Evolutionary conservation across 1,140 invertebrate genomes (phyloP).

Genomic region (Leguminivora glycinivorella): DNA sequence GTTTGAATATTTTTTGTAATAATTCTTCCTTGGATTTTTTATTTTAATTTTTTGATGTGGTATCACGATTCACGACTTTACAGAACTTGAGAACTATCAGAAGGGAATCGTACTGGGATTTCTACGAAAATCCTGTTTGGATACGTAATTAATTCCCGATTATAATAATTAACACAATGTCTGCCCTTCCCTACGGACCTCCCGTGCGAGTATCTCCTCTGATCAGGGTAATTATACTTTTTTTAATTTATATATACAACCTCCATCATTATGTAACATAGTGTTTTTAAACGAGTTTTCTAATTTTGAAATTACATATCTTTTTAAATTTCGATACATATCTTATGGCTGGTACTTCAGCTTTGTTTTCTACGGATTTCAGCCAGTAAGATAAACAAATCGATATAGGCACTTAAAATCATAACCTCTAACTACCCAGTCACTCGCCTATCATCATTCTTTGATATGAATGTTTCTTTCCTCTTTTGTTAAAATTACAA

Average conservation of each 20-base stretch:
- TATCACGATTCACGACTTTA: background rate
- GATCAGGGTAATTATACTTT: constrained; percentile 81
- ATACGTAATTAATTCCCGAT: constrained; percentile 37
- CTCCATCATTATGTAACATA: constrained; percentile 65
- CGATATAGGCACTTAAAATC: background rate
- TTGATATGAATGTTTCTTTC: too few relatives aligned
- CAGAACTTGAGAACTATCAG: background rate
- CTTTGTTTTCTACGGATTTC: background rate
- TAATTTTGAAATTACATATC: background rate
- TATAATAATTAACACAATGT: constrained; percentile 64
- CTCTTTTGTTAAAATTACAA: too few relatives aligned
- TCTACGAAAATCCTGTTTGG: constrained; percentile 52
- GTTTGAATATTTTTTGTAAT: too few relatives aligned
- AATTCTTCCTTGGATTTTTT: too few relatives aligned
- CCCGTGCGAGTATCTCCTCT: constrained; percentile 86
- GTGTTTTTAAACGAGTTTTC: constrained; percentile 37
- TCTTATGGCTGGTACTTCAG: constrained; percentile 8
- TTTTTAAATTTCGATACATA: constrained; percentile 7
- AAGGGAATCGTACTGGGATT: constrained; percentile 37
- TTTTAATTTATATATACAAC: constrained; percentile 39
- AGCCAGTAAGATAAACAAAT: background rate
- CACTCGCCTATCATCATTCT: background rate
- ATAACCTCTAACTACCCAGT: constrained; percentile 12
- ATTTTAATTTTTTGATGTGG: constrained; percentile 8
- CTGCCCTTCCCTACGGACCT: constrained; percentile 78